Evolutionary conservation across 2,113 vertebrate genomes (phyloP).

Genomic region (Chaetops frenatus): DNA sequence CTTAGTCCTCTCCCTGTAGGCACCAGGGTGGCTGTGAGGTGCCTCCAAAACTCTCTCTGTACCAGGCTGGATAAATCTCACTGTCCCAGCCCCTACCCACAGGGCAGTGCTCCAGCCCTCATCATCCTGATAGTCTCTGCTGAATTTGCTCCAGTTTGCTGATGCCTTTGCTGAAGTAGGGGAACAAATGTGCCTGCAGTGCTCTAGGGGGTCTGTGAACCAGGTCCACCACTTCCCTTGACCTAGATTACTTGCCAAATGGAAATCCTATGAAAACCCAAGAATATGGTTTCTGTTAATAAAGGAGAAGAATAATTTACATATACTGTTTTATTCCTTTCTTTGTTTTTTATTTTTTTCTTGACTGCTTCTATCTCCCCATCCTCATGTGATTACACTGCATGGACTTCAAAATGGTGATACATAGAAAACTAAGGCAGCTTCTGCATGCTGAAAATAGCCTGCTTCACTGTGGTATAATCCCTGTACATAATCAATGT

Average conservation of each 20-base stretch:
- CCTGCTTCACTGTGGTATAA: neutral
- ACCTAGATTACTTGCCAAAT: neutral
- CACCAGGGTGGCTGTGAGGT: neutral
- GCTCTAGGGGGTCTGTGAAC: neutral
- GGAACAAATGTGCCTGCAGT: neutral
- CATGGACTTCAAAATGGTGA: neutral
- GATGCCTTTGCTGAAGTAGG: neutral
- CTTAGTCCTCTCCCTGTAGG: neutral
- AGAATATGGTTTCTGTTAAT: neutral
- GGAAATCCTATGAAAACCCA: neutral
- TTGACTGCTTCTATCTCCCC: neutral
- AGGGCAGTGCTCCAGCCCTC: fast-evolving
- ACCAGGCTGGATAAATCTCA: fast-evolving
- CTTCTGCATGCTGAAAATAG: neutral
- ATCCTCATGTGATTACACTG: neutral
- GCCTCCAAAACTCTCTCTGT: fast-evolving
- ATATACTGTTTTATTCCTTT: neutral
- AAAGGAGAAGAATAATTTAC: neutral
- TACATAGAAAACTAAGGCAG: neutral
- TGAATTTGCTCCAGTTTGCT: neutral
- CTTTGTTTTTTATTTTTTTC: neutral
- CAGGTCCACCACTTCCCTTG: neutral
- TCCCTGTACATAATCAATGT: neutral
- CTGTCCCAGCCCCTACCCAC: neutral
- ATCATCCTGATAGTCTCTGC: neutral